Evolutionary conservation across 2,113 vertebrate species (phyloP).

Genomic region (Leptosomus discolor): DNA sequence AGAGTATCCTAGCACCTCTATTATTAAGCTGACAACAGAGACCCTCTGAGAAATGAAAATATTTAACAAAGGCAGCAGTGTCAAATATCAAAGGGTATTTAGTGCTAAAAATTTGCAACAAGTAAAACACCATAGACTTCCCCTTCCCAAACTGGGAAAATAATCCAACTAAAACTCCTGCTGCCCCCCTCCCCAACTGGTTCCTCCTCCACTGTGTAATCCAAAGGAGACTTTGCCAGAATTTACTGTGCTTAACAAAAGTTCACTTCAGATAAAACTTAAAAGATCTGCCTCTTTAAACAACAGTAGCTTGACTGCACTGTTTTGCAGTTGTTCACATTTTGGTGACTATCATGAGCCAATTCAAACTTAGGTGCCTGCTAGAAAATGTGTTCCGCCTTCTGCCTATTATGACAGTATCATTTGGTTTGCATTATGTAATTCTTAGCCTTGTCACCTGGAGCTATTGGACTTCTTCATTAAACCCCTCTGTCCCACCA

Average conservation of each 20-base stretch:
- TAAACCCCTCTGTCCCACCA: constrained; percentile 72
- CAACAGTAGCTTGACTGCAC: neutral
- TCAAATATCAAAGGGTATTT: constrained; percentile 67
- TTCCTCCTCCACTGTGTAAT: neutral
- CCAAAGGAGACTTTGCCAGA: neutral
- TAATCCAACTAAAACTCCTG: constrained; percentile 26
- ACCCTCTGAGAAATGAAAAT: constrained; percentile 66
- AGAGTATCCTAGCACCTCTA: constrained; percentile 67
- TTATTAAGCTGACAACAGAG: constrained; percentile 64
- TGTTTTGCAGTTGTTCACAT: constrained; percentile 39
- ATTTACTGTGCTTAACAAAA: neutral
- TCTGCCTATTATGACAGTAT: constrained; percentile 51
- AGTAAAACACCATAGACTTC: constrained; percentile 31
- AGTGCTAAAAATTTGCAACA: constrained; percentile 50
- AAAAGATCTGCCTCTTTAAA: constrained; percentile 4
- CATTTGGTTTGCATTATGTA: constrained; percentile 63
- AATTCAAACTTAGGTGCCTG: constrained; percentile 42
- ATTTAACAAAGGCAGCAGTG: constrained; percentile 65
- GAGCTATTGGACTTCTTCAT: constrained; percentile 73
- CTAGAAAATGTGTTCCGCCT: constrained; percentile 65
- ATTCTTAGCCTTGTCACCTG: constrained; percentile 74
- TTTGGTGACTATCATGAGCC: neutral
- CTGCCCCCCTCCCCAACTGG: neutral
- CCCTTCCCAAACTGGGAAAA: neutral
- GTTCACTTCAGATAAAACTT: neutral